Evolutionary conservation across 2,888 invertebrate species (phyloP), one percentile per base, ranked within the genome.

Genomic region (Machimus rusticus): DNA sequence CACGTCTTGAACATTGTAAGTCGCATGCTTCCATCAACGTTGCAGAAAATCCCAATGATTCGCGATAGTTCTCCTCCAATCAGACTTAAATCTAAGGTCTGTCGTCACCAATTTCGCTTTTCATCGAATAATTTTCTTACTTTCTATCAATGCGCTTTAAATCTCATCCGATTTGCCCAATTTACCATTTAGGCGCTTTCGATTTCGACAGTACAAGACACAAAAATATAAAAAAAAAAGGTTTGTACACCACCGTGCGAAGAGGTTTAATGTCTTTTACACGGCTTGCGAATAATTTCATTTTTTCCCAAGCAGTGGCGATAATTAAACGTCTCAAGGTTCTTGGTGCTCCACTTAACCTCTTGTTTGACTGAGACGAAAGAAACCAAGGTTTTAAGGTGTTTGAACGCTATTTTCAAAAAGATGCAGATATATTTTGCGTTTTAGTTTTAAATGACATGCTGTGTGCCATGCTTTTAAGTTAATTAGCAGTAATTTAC

Each of bases 151-250:
- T n/a, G 28, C 12, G 34, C n/a, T 37, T 14, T 34, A 76, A 76
- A 37, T 37, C 12, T 37, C n/a, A 76, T 76, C 76, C 8, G 37
- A 76, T 37, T 37, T n/a, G 37, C 76, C 37, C 76, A 37, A 76
- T 76, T 76, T n/a, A n/a, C 76, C n/a, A n/a, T 76, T 76, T 37
- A 34, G 76, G n/a, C 76, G 34, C 37, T 76, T 76, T 76, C 76
- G 37, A 76, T 76, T 76, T 76, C 76, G 19, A 16, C 16, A 14
- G 76, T 16, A 76, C 76, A 34, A 34, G 39, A 37, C 0, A 76
- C 2, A 31, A 31, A 31, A 31, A 4, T 2, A 28, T 28, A 28
- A 28, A 14, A 34, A 76, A 37, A 34, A n/a, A 46, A 46, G 43
- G 43, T 14, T 14, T 43, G n/a, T 37, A 76, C 16, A 14, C 9